Conservation (phyloP, 2,113 vertebrate genomes). For the Neogale vison region DNA sequence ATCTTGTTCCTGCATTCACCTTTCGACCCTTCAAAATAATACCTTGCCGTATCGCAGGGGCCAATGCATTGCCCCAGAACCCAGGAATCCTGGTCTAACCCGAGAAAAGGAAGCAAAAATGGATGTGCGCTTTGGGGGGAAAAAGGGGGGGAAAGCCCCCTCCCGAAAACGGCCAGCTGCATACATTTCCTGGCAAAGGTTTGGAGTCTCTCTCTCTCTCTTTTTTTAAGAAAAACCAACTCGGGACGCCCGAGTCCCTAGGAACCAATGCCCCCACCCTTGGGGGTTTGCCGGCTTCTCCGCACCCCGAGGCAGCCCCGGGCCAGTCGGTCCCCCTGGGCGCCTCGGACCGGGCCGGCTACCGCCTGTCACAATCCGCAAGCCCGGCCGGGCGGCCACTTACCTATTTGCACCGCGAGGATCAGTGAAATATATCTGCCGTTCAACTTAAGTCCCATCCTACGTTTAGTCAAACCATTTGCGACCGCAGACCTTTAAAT, state of each 20-base stretch:
- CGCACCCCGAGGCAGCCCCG: neutral
- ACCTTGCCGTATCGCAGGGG: constrained; percentile 3
- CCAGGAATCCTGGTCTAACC: neutral
- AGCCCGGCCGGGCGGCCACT: constrained; percentile 81
- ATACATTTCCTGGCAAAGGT: constrained; percentile 24
- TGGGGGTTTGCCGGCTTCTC: neutral
- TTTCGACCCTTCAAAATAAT: constrained; percentile 54
- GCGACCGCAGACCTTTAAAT: constrained; percentile 91
- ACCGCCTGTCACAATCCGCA: neutral
- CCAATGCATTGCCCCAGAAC: neutral
- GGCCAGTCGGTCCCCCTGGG: neutral
- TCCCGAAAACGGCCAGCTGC: neutral
- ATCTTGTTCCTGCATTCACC: constrained; percentile 64
- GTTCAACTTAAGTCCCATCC: constrained; percentile 98
- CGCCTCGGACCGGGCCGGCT: neutral
- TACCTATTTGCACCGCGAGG: constrained; percentile 96
- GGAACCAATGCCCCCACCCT: neutral
- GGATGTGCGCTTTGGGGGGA: constrained; percentile 7
- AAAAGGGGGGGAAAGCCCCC: neutral
- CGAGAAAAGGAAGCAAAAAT: constrained; percentile 56
- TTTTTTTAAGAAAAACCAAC: constrained; percentile 34
- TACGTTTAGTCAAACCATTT: constrained; percentile 96
- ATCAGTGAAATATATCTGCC: constrained; percentile 94
- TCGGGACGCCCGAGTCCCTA: neutral
- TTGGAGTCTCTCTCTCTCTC: neutral